Conservation (phyloP, 2,888 invertebrate species). For the Brenthis hecate region DNA sequence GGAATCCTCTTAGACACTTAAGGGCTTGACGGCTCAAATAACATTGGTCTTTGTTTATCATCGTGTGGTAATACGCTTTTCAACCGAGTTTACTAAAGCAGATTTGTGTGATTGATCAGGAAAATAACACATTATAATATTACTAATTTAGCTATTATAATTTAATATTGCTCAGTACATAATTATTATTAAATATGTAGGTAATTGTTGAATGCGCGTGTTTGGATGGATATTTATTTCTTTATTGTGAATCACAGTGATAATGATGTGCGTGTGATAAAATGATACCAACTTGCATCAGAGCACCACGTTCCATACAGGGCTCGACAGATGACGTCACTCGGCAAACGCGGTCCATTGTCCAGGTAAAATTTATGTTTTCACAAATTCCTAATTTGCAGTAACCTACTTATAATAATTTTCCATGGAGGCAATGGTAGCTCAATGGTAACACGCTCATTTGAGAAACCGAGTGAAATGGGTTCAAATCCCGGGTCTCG, state of each 20-base stretch:
- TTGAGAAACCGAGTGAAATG: no score
- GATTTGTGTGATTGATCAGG: slow-evolving; percentile 12
- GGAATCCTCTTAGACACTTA: slow-evolving; percentile 43
- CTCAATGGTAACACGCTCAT: no score
- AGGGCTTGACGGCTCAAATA: slow-evolving; percentile 47
- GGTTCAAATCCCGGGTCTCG: no score
- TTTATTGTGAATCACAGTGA: slow-evolving; percentile 25
- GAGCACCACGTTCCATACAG: slow-evolving; percentile 86
- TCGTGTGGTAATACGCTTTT: slow-evolving; percentile 43
- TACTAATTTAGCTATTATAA: not conserved
- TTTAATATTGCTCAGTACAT: not conserved
- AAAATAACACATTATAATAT: slow-evolving; percentile 2
- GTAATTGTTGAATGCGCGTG: not conserved
- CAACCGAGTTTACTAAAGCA: slow-evolving; percentile 11
- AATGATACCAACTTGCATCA: slow-evolving; percentile 87
- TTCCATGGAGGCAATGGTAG: not conserved
- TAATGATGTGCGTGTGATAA: slow-evolving; percentile 48
- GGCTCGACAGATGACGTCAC: slow-evolving; percentile 91
- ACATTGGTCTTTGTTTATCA: slow-evolving; percentile 48
- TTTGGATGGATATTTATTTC: not conserved
- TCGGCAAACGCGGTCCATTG: slow-evolving; percentile 85
- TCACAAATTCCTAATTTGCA: not conserved
- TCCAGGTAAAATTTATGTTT: slow-evolving; percentile 80
- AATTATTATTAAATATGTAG: not conserved
- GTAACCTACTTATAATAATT: not conserved